Evolutionary conservation across 2,797 vertebrate species (phyloP), one percentile per base, ranked within the genome.

Genomic region (Sciurus vulgaris): DNA sequence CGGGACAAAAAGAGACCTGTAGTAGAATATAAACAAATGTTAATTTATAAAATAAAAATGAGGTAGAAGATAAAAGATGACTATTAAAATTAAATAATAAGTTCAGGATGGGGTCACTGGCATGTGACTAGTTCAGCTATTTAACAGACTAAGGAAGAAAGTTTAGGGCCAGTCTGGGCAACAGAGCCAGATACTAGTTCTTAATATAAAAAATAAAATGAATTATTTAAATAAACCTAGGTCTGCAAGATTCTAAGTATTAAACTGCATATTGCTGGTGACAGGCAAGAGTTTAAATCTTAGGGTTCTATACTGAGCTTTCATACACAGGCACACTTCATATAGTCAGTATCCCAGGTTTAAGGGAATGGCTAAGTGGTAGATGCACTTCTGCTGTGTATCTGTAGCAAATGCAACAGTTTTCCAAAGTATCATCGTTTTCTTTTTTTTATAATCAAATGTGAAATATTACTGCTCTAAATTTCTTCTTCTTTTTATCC

Each of bases 161-260:
- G 22, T 70, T 13, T 24, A 22, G 70, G 11, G 38, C 38, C 38
- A 41, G 70, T 7, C 59, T 61, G 8, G 59, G 12, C 2, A 70
- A 7, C 67, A 35, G 5, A 70, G n/a, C 3, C 15, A 35, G n/a
- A 35, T 18, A 15, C n/a, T 35, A 6, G 38, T 7, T 8, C 69
- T 18, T n/a, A 17, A 35, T 7, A n/a, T n/a, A 69, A 69, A 17
- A 69, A n/a, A n/a, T 33, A n/a, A n/a, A 67, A 67, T n/a, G n/a
- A 67, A 92, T 35, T 51, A 89, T 86, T 85, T 96, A 93, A 82
- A 82, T 51, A 67, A 85, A 92, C 26, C 70, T 83, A 18, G 44
- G 26, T 82, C 51, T 77, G 76, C 26, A 63, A 83, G 76, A 86
- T 49, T 86, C 47, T 87, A 67, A 73, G 28, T 12, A 63, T 56